These are phyloP conservation scores for Porphyrio hochstetteri DNA, from an alignment of 2,113 vertebrate genomes.

Conservation along the genomic window DNA sequence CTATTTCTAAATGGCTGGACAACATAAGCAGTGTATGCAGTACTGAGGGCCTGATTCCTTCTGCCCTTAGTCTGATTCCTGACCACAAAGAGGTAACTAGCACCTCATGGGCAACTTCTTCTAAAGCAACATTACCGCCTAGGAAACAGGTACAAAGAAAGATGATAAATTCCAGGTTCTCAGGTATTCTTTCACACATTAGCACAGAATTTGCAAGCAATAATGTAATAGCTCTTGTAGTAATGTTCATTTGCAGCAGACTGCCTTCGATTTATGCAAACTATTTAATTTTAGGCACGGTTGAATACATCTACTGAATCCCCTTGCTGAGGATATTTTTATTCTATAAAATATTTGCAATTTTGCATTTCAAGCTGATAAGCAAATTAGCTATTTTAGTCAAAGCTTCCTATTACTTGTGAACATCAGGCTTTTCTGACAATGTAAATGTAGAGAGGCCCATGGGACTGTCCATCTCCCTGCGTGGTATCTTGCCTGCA, in stretches of 20 bases:
- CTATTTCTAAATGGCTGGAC: neutral
- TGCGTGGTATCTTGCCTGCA: neutral
- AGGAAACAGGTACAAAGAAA: neutral
- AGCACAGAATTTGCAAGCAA: neutral
- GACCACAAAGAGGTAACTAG: neutral
- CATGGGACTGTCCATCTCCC: neutral
- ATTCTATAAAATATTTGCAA: neutral
- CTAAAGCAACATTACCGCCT: neutral
- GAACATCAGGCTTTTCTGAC: neutral
- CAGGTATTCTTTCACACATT: neutral
- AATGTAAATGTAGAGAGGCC: neutral
- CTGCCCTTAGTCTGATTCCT: neutral
- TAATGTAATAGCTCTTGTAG: neutral
- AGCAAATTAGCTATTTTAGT: neutral
- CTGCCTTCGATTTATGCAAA: neutral
- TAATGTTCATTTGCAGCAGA: neutral
- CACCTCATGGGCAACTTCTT: neutral
- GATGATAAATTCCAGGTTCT: neutral
- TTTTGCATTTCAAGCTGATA: neutral
- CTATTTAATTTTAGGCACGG: neutral
- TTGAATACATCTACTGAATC: neutral
- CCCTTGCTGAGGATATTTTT: neutral
- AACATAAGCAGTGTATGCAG: fast-evolving
- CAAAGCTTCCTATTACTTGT: neutral
- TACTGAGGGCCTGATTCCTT: neutral